Conservation (phyloP, 2,113 vertebrate species). For the Callipepla squamata region DNA sequence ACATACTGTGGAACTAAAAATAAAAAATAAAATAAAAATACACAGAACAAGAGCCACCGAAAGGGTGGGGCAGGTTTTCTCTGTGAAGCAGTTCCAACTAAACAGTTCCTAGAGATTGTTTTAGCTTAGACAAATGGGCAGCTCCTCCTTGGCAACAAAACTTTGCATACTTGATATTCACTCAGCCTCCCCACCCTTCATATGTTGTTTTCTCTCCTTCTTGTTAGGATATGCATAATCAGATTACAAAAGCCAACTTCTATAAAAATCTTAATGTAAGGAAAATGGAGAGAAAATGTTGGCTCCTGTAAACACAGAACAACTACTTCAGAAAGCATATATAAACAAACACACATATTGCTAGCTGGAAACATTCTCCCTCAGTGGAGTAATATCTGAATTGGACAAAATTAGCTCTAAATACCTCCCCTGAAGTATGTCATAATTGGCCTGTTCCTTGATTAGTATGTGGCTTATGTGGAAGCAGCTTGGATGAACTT, state of each 20-base stretch:
- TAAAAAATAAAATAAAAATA: background rate
- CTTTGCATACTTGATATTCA: slow-evolving; percentile 49
- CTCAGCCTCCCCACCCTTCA: slow-evolving; percentile 56
- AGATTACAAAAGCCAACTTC: slow-evolving; percentile 20
- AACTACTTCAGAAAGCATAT: background rate
- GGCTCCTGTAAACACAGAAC: background rate
- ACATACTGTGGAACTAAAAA: background rate
- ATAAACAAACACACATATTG: background rate
- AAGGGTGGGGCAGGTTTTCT: slow-evolving; percentile 39
- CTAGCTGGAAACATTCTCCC: background rate
- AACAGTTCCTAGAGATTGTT: slow-evolving; percentile 54
- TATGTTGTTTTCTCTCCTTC: slow-evolving; percentile 57
- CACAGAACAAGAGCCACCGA: background rate
- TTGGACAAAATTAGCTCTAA: background rate
- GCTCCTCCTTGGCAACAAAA: slow-evolving; percentile 63
- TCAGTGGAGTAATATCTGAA: background rate
- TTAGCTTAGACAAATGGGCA: slow-evolving; percentile 24
- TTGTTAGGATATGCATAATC: slow-evolving; percentile 54
- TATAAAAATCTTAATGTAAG: background rate
- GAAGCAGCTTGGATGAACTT: background rate
- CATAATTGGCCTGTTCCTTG: background rate
- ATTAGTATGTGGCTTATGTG: background rate
- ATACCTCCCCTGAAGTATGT: background rate
- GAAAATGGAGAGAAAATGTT: background rate
- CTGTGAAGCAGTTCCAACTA: slow-evolving; percentile 55